Base-by-base conservation (phyloP, 1,140 invertebrate genomes). In the Leptestheria dahalacensis region DNA sequence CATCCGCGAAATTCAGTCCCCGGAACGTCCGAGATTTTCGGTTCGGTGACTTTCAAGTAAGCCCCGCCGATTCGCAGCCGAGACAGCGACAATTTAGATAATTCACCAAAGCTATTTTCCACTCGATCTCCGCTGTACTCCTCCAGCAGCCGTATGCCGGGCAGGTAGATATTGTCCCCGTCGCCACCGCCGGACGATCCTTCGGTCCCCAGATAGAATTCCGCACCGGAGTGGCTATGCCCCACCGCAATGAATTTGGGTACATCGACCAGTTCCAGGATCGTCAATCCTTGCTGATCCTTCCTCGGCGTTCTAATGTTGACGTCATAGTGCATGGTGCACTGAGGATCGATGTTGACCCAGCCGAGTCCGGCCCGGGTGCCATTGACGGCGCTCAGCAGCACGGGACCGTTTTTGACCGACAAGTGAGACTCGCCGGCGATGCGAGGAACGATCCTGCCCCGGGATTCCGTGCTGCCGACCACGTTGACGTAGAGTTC, bases 301-400 rank as follows among this genome's bases (percentile, higher is more conserved):
- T 41, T 41, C 33, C 15, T 41, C 33, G 15, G 15, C 6, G 33
- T 9, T 41, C 33, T 41, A 10, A 76, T 54, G 1, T 67, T 74
- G 21, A 91, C 77, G 69, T 92, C 88, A 66, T 90, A 93, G 67
- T 91, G 84, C 1, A 91, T 70, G 63, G 82, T 82, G 69, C 89
- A 93, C 46, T 89, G 80, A 1, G 78, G 75, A 68, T 91, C 88
- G 3, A 93, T 80, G 1, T 81, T 79, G 41, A 86, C 72, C 88
- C 88, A 93, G 11, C 84, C 82, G 26, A 90, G 74, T 18, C 85
- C 88, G n/a, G 82, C 79, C 2, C 79, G 69, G 33, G 6, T 41
- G 6, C 33, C 33, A 21, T 57, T 48, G 77, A 73, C 61, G 72
- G 66, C 2, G 71, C 70, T 15, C 70, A 68, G 23, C 78, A 77